Base-by-base conservation (phyloP, 2,797 vertebrate genomes). In the Halcyon leucocephala region DNA sequence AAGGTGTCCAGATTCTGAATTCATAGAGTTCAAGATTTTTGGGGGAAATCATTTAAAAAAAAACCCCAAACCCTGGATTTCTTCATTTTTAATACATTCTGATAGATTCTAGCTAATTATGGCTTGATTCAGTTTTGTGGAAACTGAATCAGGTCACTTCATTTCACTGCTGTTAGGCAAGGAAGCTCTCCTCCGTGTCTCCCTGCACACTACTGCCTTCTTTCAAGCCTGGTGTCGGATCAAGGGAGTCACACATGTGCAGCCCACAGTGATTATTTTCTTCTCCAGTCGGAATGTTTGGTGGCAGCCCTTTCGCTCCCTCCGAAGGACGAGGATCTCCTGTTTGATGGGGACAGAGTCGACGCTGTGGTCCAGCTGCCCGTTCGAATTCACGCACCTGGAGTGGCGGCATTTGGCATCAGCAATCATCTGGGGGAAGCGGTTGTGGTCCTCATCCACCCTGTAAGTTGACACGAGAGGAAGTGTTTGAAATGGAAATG, bases 241-340 rank as follows among this genome's bases (percentile, higher is more conserved):
- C 29, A 97, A 49, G 25, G 98, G 96, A 6, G 70, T 95, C 72
- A 97, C 97, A 0, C 98, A 98, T 0, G 98, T 98, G 58, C 98
- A 98, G 42, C 98, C 98, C 84, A 98, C 97, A 0, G 96, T 91
- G 90, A 98, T 94, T 3, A 74, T 20, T 41, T 97, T 97, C 89
- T 98, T 98, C 89, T 98, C 98, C 90, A 98, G 20, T 12, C 31
- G 74, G 91, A 97, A 98, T 18, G 96, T 84, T 3, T 95, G 77
- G 10, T 97, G 90, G 52, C 98, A 98, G 90, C 89, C 93, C 22
- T 9, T 96, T n/a, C 86, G 54, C 42, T 98, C 91, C 39, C 97
- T 93, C 9, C 78, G 89, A 39, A 98, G 97, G 6, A 98, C 96
- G 4, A 98, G 94, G 86, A 98, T 97, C 95, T 98, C 98, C 66